phyloP scores from a whole-genome alignment of 2,797 vertebrate genomes.

The Tympanoctomys barrerae region DNA sequence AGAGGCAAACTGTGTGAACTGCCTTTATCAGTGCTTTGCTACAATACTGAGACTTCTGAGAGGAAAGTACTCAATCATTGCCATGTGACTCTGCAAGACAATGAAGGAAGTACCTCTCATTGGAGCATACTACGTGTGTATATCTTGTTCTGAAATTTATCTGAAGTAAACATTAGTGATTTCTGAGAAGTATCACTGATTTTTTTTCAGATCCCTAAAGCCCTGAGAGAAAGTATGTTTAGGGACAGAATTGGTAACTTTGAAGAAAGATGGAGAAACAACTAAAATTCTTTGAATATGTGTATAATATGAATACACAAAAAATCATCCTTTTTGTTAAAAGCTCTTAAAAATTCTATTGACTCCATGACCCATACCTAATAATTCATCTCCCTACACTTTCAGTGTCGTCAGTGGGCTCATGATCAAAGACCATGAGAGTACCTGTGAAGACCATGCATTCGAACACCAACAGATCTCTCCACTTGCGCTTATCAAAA shows the following conservation, averaged over 20 bases:
- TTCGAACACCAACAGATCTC: accelerated
- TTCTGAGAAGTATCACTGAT: not conserved
- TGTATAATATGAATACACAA: not conserved
- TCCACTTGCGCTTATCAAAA: no score
- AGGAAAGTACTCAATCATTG: accelerated
- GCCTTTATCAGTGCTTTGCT: no score
- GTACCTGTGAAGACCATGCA: accelerated
- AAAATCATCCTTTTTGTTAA: not conserved
- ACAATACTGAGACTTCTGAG: accelerated
- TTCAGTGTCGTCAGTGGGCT: no score
- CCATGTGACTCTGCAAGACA: no score
- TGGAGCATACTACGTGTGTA: no score
- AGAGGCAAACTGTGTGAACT: no score
- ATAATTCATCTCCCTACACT: no score
- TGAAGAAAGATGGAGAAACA: not conserved
- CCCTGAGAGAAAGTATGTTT: not conserved
- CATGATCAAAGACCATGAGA: no score
- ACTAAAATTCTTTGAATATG: not conserved
- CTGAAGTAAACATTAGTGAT: not conserved
- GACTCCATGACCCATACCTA: not conserved
- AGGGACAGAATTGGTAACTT: not conserved
- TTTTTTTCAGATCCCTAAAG: not conserved
- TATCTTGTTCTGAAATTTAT: not conserved
- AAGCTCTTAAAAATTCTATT: not conserved
- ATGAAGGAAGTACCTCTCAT: not conserved